Evolutionary conservation across 2,113 vertebrate species (phyloP).

Genomic region (Gasterosteus aculeatus): DNA sequence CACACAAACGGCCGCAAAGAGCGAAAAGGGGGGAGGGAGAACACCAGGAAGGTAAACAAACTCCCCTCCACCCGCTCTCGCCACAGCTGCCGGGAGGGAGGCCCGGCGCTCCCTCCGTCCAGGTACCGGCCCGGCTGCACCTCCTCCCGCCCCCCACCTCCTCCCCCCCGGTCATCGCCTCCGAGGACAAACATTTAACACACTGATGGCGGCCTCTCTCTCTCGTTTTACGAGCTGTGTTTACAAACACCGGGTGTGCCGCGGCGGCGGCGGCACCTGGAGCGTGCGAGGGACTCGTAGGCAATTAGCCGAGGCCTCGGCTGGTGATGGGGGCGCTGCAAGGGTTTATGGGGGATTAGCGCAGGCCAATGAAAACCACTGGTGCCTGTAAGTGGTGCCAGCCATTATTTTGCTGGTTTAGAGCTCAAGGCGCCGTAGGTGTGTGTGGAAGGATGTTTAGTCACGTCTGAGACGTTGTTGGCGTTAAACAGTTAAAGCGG

Average conservation of each 20-base stretch:
- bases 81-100: constrained; percentile 60
- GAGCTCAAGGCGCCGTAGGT: constrained; percentile 62
- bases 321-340: constrained; percentile 67
- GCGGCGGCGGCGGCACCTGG: constrained; percentile 67
- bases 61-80: constrained; percentile 21
- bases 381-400: constrained; percentile 80
- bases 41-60: constrained; percentile 52
- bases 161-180: constrained; percentile 63
- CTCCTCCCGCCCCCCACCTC: constrained; percentile 67
- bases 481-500: constrained; percentile 2
- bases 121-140: constrained; percentile 74
- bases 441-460: constrained; percentile 56
- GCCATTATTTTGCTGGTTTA: constrained; percentile 59
- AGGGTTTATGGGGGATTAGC: constrained; percentile 77
- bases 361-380: constrained; percentile 78
- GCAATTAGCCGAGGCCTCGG: constrained; percentile 65
- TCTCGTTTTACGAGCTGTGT: constrained; percentile 67
- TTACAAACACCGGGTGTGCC: constrained; percentile 73
- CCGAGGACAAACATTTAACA: constrained; percentile 64
- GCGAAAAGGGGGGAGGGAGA: constrained; percentile 16
- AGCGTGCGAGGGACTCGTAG: constrained; percentile 76
- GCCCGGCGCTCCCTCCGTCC: constrained; percentile 34
- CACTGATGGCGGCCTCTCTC: constrained; percentile 71
- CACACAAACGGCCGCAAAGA: constrained; percentile 60
- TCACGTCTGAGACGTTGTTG: constrained; percentile 28